Percentiles rank a stretch among this genome's conserved stretches.
phyloP scores from a whole-genome alignment of 2,113 vertebrate species.

The Chaenogobius annularis region DNA sequence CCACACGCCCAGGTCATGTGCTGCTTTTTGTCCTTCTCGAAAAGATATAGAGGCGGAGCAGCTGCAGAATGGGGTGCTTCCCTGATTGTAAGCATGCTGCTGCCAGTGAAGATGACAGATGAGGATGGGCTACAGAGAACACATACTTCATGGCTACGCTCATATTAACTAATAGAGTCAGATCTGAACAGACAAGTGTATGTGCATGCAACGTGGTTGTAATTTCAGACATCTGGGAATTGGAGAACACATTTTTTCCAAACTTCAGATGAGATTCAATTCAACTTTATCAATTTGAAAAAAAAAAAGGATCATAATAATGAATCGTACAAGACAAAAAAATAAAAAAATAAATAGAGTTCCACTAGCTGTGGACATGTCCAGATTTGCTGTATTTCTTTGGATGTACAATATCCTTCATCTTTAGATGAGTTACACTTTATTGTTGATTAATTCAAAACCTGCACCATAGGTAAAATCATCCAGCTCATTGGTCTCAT shows the following conservation, averaged over 20 bases:
- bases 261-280: too few species aligned
- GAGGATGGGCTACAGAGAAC: neutral
- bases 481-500: too few species aligned
- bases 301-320: too few species aligned
- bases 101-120: slow-evolving; percentile 21
- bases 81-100: slow-evolving; percentile 25
- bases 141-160: neutral
- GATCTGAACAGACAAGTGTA: neutral
- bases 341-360: too few species aligned
- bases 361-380: too few species aligned
- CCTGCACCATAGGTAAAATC: too few species aligned
- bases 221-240: neutral
- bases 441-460: too few species aligned
- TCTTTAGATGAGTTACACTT: too few species aligned
- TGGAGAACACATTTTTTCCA: neutral
- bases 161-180: neutral
- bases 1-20: slow-evolving; percentile 32
- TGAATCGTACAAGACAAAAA: too few species aligned
- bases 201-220: neutral
- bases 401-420: too few species aligned
- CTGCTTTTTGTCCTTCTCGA: slow-evolving; percentile 45
- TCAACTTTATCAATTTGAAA: too few species aligned
- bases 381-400: too few species aligned
- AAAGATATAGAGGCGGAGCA: slow-evolving; percentile 32
- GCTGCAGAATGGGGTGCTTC: slow-evolving; percentile 32